A percentile compares a stretch with the other conserved stretches of the same genome.
These are phyloP conservation scores for Drosophila orosa DNA, from an alignment of 1,140 invertebrate genomes.

Conservation along the genomic window DNA sequence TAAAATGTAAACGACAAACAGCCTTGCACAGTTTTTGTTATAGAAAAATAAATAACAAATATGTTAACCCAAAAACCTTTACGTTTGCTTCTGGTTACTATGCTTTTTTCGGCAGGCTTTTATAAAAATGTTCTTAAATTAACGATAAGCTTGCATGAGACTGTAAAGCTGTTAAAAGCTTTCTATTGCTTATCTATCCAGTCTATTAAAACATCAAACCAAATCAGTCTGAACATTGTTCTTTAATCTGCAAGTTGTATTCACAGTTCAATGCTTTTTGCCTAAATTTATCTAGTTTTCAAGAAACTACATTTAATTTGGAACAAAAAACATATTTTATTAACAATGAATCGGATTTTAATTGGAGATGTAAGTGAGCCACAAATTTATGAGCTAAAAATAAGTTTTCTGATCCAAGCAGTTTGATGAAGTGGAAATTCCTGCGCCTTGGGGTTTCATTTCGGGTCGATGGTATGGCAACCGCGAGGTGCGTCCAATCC, in stretches of 20 bases:
- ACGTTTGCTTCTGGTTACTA: neutral
- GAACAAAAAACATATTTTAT: neutral
- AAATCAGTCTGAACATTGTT: neutral
- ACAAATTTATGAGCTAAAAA: neutral
- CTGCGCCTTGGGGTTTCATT: conserved; percentile 87
- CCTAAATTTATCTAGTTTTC: neutral
- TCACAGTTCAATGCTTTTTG: neutral
- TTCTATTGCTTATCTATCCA: neutral
- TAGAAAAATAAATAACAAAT: too few relatives aligned
- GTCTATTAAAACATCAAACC: neutral
- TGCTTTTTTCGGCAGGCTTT: neutral
- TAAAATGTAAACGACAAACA: neutral
- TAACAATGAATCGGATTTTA: neutral
- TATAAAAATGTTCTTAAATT: neutral
- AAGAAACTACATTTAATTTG: too few relatives aligned
- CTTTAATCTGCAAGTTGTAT: neutral
- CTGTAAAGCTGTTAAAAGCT: conserved; percentile 1
- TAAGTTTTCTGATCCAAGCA: conserved; percentile 9
- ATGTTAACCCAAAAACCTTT: neutral
- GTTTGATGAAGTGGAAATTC: conserved; percentile 86
- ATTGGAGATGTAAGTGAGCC: neutral
- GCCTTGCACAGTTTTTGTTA: too few relatives aligned
- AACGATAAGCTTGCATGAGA: neutral
- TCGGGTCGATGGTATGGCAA: conserved; percentile 89
- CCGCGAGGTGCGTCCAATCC: conserved; percentile 86